Evolutionary conservation across 2,888 invertebrate species (phyloP).

Genomic region (Melanostoma mellinum): DNA sequence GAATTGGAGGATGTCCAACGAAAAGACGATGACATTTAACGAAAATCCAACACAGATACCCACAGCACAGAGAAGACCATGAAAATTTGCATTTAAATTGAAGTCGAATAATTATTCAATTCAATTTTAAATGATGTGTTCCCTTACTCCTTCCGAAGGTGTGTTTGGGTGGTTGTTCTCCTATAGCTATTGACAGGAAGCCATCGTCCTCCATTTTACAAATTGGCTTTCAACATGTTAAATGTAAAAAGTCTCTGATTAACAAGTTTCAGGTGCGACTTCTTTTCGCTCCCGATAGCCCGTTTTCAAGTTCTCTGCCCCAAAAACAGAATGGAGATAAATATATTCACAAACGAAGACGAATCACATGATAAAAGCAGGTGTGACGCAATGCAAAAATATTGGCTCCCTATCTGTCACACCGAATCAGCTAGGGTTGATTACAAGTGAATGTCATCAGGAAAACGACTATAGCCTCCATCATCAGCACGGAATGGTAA

Average conservation of each 20-base stretch:
- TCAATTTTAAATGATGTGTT: constrained; percentile 17
- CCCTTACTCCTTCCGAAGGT: not conserved
- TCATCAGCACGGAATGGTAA: not conserved
- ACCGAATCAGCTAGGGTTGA: no score
- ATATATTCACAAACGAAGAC: no score
- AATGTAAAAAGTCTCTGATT: constrained; percentile 51
- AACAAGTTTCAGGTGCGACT: constrained; percentile 33
- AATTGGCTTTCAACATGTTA: not conserved
- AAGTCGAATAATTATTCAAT: constrained; percentile 17
- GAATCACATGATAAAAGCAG: no score
- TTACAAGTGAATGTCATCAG: no score
- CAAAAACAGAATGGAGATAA: no score
- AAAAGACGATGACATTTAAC: no score
- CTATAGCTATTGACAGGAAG: not conserved
- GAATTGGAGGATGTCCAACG: no score
- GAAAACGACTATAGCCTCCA: no score
- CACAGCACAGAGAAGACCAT: no score
- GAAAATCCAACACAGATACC: no score
- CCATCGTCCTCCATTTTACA: not conserved
- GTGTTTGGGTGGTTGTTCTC: not conserved
- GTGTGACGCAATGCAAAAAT: no score
- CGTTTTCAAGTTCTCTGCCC: not conserved
- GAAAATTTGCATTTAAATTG: constrained; percentile 60
- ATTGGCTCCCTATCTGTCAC: no score
- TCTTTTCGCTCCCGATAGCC: not conserved